Evolutionary conservation across 1,140 invertebrate species (phyloP).

Genomic region (Anastrepha obliqua): DNA sequence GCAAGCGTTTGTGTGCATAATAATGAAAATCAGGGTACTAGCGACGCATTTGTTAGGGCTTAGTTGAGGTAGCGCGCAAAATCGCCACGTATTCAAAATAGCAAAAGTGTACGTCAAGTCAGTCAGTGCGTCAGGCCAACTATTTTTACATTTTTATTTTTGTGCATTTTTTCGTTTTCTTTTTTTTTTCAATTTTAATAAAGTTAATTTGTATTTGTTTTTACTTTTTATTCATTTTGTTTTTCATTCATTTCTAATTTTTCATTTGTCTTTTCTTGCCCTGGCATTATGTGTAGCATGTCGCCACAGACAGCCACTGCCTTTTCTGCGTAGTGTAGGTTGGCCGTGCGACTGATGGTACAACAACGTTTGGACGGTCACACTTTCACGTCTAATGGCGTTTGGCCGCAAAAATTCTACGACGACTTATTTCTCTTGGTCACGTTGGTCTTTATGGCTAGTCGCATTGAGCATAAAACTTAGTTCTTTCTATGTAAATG

Average conservation of each 20-base stretch:
- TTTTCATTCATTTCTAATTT: background rate
- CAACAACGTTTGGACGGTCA: slow-evolving; percentile 59
- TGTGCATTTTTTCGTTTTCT: background rate
- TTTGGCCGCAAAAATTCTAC: slow-evolving; percentile 64
- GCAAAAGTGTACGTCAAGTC: slow-evolving; percentile 27
- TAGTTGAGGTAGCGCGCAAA: too few species aligned
- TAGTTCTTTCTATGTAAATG: too few species aligned
- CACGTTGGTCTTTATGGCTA: background rate
- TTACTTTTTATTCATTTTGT: too few species aligned
- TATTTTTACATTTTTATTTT: background rate
- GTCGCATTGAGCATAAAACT: background rate
- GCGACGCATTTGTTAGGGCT: background rate
- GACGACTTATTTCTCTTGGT: slow-evolving; percentile 8
- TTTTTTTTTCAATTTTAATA: too few species aligned
- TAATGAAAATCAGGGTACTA: slow-evolving; percentile 14
- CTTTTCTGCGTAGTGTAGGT: background rate
- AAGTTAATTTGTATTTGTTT: too few species aligned
- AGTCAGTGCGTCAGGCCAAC: background rate
- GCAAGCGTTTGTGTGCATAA: background rate
- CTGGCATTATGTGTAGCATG: slow-evolving; percentile 50
- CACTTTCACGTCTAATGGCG: slow-evolving; percentile 73
- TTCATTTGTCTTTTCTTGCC: background rate
- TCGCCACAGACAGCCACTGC: slow-evolving; percentile 12
- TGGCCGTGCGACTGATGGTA: background rate
- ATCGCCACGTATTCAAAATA: background rate